These are phyloP conservation scores for Arctocebus calabarensis DNA, from an alignment of 2,797 vertebrate genomes.

Conservation along the genomic window DNA sequence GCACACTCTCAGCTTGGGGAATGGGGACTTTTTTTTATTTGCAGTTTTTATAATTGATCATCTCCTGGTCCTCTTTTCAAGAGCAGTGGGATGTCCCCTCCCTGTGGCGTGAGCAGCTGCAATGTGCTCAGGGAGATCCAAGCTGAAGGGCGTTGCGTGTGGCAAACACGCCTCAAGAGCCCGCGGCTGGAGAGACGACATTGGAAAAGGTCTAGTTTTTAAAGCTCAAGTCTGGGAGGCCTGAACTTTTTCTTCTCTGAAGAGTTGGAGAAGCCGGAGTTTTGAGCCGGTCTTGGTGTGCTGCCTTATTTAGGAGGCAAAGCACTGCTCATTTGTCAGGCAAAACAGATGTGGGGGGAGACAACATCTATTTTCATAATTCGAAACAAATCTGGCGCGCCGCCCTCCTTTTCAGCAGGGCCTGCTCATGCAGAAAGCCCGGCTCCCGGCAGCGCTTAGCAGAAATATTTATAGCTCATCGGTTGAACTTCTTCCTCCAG, in stretches of 20 bases:
- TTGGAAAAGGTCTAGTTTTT: background rate
- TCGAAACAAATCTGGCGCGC: slow-evolving; percentile 89
- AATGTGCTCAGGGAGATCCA: accelerated
- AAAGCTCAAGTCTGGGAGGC: background rate
- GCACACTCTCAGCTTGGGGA: background rate
- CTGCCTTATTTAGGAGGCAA: slow-evolving; percentile 76
- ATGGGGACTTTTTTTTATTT: background rate
- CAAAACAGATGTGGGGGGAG: slow-evolving; percentile 90
- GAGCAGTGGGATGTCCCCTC: accelerated
- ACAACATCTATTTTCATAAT: slow-evolving; percentile 91
- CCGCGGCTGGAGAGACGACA: background rate
- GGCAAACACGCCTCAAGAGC: background rate
- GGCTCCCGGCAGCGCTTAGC: slow-evolving; percentile 86
- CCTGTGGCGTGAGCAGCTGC: background rate
- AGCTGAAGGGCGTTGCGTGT: background rate
- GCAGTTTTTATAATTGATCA: background rate
- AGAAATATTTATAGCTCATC: slow-evolving; percentile 88
- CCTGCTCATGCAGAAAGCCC: slow-evolving; percentile 88
- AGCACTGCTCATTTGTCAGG: slow-evolving; percentile 87
- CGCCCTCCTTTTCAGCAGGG: slow-evolving; percentile 86
- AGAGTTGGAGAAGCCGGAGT: slow-evolving; percentile 76
- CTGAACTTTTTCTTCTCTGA: background rate
- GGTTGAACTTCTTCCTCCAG: slow-evolving; percentile 83
- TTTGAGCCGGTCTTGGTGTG: slow-evolving; percentile 77
- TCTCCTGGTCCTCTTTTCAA: accelerated